Evolutionary conservation across 2,113 vertebrate species (phyloP).

Genomic region (Cathartes aura): DNA sequence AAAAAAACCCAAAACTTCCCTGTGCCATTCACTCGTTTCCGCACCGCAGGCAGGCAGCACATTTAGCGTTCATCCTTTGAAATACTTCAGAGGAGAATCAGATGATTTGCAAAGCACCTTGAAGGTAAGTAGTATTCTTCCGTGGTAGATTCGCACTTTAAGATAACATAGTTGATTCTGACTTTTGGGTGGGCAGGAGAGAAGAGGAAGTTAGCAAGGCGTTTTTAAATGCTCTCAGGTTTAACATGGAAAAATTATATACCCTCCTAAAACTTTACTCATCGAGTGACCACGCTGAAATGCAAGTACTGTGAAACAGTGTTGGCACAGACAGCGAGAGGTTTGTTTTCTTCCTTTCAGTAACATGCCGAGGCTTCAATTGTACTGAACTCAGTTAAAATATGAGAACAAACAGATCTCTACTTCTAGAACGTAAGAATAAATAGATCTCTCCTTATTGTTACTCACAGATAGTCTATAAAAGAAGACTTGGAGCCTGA

Average conservation of each 20-base stretch:
- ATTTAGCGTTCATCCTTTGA: slow-evolving; percentile 12
- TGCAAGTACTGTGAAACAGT: background rate
- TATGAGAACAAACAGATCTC: background rate
- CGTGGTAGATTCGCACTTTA: background rate
- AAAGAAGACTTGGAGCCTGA: background rate
- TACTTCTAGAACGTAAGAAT: accelerated
- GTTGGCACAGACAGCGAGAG: background rate
- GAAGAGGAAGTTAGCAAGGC: background rate
- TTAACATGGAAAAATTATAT: accelerated
- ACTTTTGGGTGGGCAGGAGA: background rate
- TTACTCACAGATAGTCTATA: background rate
- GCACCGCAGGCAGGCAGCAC: slow-evolving; percentile 42
- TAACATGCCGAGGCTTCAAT: background rate
- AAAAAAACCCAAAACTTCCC: background rate
- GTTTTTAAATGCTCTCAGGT: background rate
- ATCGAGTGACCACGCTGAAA: background rate
- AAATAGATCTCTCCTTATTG: background rate
- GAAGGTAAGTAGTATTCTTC: background rate
- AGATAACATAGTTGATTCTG: background rate
- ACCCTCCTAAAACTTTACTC: background rate
- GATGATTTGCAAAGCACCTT: background rate
- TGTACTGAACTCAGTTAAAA: background rate
- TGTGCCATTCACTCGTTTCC: background rate
- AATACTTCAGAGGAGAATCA: background rate
- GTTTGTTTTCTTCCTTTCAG: background rate